A percentile compares a stretch with the other conserved stretches of the same genome.
These are phyloP conservation scores for Temnothorax ravouxi DNA, from an alignment of 2,888 invertebrate species.

Conservation along the genomic window DNA sequence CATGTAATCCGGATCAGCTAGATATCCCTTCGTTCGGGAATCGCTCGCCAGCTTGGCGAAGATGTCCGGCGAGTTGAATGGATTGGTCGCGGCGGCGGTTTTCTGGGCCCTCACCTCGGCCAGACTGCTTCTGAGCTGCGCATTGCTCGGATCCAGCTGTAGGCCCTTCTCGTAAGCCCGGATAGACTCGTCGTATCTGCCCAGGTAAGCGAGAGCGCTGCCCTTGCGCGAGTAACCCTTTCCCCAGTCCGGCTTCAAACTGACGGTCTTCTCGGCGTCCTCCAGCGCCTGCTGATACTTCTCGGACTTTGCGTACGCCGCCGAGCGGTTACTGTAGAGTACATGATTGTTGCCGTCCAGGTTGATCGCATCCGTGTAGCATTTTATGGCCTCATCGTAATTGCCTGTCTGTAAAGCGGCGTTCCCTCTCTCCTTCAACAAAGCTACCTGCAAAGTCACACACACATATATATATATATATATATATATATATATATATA, in stretches of 20 bases:
- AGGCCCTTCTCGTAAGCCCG: slow-evolving; percentile 92
- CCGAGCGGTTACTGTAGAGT: slow-evolving; percentile 96
- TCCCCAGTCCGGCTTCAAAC: slow-evolving; percentile 94
- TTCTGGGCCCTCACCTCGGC: slow-evolving; percentile 88
- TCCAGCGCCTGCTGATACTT: slow-evolving; percentile 92
- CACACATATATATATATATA: neutral
- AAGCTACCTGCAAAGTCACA: slow-evolving; percentile 89
- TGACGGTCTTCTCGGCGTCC: slow-evolving; percentile 95
- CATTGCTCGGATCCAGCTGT: slow-evolving; percentile 91
- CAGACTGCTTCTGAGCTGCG: slow-evolving; percentile 90
- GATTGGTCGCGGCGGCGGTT: slow-evolving; percentile 83
- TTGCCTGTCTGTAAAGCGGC: slow-evolving; percentile 92
- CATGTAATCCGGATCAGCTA: slow-evolving; percentile 92
- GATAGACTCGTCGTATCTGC: slow-evolving; percentile 91
- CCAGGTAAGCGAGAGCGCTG: slow-evolving; percentile 93
- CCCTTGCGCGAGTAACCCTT: slow-evolving; percentile 97
- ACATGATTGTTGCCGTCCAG: slow-evolving; percentile 95
- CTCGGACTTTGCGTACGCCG: slow-evolving; percentile 94
- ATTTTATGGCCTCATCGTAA: slow-evolving; percentile 92
- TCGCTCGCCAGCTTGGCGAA: slow-evolving; percentile 89
- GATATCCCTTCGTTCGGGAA: slow-evolving; percentile 90
- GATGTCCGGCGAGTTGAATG: slow-evolving; percentile 88
- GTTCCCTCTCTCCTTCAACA: slow-evolving; percentile 95
- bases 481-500: too few species aligned
- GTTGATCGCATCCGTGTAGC: slow-evolving; percentile 93